phyloP scores from a whole-genome alignment of 2,797 vertebrate species.

The Botia almorhae region DNA sequence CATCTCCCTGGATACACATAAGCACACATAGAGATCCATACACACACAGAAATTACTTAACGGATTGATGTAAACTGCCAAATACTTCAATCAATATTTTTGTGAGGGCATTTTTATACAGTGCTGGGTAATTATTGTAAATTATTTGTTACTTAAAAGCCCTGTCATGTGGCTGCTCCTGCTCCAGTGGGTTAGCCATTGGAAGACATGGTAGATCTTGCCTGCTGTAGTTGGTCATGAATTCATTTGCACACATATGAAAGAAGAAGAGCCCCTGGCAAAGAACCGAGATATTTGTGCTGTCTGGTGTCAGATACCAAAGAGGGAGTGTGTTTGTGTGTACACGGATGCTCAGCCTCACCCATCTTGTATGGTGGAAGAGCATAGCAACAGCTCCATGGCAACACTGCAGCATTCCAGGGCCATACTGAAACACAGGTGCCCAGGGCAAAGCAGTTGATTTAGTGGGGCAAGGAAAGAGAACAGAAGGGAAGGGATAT shows the following conservation, averaged over 20 bases:
- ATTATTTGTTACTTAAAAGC: not conserved
- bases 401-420: conserved; percentile 81
- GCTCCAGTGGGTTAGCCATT: conserved; percentile 41
- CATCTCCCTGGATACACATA: conserved; percentile 59
- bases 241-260: conserved; percentile 58
- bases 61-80: conserved; percentile 10
- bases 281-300: conserved; percentile 52
- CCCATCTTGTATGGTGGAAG: conserved; percentile 81
- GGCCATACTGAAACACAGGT: conserved; percentile 75
- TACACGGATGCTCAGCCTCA: conserved; percentile 71
- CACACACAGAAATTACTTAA: conserved; percentile 10
- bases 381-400: conserved; percentile 82
- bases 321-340: conserved; percentile 54
- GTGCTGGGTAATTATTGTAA: not conserved
- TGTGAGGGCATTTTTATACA: conserved; percentile 6
- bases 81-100: conserved; percentile 10
- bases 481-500: conserved; percentile 3
- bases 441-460: conserved; percentile 63
- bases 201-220: conserved; percentile 44
- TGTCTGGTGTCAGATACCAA: conserved; percentile 53
- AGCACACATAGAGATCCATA: conserved; percentile 42
- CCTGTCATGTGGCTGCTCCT: not conserved
- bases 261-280: conserved; percentile 44
- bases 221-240: conserved; percentile 52
- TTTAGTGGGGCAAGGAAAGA: conserved; percentile 24